phyloP scores from a whole-genome alignment of 2,113 vertebrate species.

The Rhea americana region DNA sequence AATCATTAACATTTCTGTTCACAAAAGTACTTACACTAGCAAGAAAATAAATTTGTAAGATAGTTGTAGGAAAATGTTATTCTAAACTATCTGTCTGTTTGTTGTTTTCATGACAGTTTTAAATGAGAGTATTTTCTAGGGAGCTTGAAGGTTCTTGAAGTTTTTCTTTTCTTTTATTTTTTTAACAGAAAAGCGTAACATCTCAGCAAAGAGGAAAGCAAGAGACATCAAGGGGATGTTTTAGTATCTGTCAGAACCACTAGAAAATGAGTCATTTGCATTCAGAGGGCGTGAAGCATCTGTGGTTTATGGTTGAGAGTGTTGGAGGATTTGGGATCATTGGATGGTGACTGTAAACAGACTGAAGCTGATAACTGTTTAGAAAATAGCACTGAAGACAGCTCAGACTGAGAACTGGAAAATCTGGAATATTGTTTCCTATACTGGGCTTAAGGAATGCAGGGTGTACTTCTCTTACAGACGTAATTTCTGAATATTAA shows the following conservation, averaged over 20 bases:
- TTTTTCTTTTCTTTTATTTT: not conserved
- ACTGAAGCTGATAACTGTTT: not conserved
- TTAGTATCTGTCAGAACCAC: not conserved
- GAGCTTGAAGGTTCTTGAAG: not conserved
- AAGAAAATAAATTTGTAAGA: not conserved
- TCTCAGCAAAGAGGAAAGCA: not conserved
- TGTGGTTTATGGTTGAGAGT: not conserved
- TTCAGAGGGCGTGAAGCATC: not conserved
- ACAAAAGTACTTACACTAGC: not conserved
- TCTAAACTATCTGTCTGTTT: not conserved
- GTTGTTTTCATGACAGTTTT: not conserved
- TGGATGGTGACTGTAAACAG: not conserved
- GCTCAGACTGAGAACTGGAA: not conserved
- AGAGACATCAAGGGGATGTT: not conserved
- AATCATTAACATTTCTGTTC: not conserved
- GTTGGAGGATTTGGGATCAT: not conserved
- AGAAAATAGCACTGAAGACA: not conserved
- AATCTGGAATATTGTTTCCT: not conserved
- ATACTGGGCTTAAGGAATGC: not conserved
- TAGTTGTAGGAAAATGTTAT: not conserved
- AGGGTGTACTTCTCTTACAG: not conserved
- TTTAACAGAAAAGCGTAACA: not conserved
- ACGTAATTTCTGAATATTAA: not conserved
- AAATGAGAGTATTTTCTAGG: not conserved
- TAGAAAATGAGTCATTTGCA: not conserved